Conservation (phyloP, 2,113 vertebrate genomes). For the Pygoscelis antarcticus region DNA sequence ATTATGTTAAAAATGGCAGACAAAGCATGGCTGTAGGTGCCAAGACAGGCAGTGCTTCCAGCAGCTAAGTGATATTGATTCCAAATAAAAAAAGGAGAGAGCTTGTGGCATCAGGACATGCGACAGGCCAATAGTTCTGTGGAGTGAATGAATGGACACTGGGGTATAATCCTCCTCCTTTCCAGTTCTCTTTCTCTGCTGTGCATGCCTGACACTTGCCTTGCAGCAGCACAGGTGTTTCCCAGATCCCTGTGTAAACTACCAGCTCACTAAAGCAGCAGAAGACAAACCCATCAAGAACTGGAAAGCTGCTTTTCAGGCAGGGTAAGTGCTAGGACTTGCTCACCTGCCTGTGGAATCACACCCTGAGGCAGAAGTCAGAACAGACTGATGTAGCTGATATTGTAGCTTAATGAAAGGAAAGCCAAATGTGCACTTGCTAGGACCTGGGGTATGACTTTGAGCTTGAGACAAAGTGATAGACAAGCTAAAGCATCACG, state of each 20-base stretch:
- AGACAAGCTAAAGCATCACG: background rate
- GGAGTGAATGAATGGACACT: background rate
- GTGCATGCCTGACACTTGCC: background rate
- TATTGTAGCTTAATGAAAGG: background rate
- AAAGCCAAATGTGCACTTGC: background rate
- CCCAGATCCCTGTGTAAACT: background rate
- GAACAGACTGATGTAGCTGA: background rate
- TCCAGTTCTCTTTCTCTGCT: background rate
- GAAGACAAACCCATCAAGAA: background rate
- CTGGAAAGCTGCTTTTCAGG: constrained; percentile 2
- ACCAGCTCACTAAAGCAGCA: background rate
- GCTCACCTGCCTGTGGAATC: background rate
- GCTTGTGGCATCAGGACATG: background rate
- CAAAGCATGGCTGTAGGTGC: background rate
- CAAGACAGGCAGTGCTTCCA: background rate
- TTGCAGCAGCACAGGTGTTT: background rate
- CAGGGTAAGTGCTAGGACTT: background rate
- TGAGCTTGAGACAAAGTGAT: background rate
- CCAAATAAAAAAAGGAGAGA: background rate
- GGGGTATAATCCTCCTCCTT: background rate
- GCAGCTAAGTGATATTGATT: background rate
- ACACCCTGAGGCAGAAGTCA: background rate
- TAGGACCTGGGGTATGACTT: background rate
- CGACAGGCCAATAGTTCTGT: background rate
- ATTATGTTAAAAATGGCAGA: background rate